Evolutionary conservation across 2,888 invertebrate species (phyloP).

Genomic region (Cataglyphis cursor): DNA sequence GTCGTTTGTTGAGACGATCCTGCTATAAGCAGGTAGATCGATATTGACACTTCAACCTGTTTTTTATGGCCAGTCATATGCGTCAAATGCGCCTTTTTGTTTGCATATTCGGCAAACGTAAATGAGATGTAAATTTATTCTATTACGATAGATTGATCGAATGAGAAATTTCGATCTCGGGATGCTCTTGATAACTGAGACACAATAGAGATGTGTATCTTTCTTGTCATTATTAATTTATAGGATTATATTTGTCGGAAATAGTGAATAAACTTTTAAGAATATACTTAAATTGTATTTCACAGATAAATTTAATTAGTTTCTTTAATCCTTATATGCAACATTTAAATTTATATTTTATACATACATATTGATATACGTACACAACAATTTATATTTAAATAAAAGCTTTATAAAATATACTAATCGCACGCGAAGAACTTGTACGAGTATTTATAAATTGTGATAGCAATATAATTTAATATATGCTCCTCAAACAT

Average conservation of each 20-base stretch:
- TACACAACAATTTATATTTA: not conserved
- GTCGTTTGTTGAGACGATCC: conserved; percentile 43
- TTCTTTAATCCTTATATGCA: not conserved
- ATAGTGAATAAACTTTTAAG: not conserved
- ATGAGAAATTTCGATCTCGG: not conserved
- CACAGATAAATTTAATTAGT: conserved; percentile 19
- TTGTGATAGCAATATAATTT: not conserved
- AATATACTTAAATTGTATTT: not conserved
- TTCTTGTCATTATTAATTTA: not conserved
- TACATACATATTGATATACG: not conserved
- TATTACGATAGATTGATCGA: conserved; percentile 4
- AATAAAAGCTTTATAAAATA: conserved; percentile 2
- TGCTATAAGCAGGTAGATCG: conserved; percentile 50
- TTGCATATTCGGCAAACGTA: conserved; percentile 1
- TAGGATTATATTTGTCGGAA: not conserved
- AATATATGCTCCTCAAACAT: no score
- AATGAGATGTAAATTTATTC: conserved; percentile 4
- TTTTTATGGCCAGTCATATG: not conserved
- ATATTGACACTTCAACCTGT: conserved; percentile 50
- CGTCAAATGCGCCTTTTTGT: conserved; percentile 17
- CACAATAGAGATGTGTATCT: not conserved
- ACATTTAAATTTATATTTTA: conserved; percentile 10
- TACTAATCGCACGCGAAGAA: not conserved
- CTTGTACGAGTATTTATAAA: not conserved
- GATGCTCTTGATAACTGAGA: not conserved